Evolutionary conservation across 2,888 invertebrate species (phyloP).

Genomic region (Stratiomys singularior): DNA sequence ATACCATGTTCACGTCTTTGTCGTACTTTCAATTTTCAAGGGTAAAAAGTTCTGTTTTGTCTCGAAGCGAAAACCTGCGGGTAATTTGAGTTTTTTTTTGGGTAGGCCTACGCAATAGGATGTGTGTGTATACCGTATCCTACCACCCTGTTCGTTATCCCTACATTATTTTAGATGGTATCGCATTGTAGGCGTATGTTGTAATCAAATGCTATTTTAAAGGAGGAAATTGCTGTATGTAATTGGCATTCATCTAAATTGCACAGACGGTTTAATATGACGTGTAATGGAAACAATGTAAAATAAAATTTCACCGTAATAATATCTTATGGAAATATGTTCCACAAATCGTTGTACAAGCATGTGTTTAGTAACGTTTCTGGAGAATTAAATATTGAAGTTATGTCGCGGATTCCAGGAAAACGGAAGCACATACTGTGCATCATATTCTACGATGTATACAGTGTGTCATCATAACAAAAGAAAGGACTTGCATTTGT

Average conservation of each 20-base stretch:
- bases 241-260: slow-evolving; percentile 41
- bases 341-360: no score
- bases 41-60: slow-evolving; percentile 19
- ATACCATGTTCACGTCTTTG: slow-evolving; percentile 6
- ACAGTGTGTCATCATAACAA: no score
- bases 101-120: background rate
- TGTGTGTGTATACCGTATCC: background rate
- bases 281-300: slow-evolving; percentile 20
- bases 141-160: background rate
- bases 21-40: slow-evolving; percentile 33
- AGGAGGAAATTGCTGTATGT: slow-evolving; percentile 24
- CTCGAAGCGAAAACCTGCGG: slow-evolving; percentile 20
- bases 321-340: no score
- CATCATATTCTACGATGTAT: no score
- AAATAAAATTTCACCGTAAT: background rate
- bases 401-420: no score
- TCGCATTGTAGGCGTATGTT: slow-evolving; percentile 30
- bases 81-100: slow-evolving; percentile 40
- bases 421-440: no score
- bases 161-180: background rate
- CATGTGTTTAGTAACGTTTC: no score
- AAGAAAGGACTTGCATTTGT: no score
- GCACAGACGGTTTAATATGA: slow-evolving; percentile 40
- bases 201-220: slow-evolving; percentile 41
- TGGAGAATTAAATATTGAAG: no score